Percentiles rank a stretch among this genome's conserved stretches.
These are phyloP conservation scores for Coelogynopora nodosa DNA, from an alignment of 2,888 invertebrate genomes.

Conservation along the genomic window DNA sequence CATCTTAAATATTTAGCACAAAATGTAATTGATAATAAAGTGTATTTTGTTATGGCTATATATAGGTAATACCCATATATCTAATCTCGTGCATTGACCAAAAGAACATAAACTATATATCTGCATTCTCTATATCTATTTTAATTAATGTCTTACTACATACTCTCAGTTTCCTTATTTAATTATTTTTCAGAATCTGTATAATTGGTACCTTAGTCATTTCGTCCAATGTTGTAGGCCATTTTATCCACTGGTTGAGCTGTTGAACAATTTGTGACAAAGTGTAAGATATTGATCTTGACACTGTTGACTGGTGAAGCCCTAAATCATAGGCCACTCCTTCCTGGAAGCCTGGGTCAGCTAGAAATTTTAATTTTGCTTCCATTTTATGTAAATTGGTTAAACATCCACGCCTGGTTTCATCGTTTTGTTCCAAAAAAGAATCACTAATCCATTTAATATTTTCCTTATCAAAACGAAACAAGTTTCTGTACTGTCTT, in stretches of 20 bases:
- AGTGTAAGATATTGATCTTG: background rate
- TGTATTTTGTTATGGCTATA: background rate
- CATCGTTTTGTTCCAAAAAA: background rate
- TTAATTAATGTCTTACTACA: background rate
- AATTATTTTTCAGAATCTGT: background rate
- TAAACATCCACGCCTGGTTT: background rate
- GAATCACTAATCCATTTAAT: background rate
- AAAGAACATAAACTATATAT: background rate
- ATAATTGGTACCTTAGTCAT: background rate
- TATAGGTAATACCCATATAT: background rate
- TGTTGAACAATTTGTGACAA: background rate
- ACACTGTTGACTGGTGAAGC: background rate
- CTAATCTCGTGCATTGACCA: background rate
- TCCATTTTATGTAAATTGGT: background rate
- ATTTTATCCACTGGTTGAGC: background rate
- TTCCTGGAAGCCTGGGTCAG: background rate
- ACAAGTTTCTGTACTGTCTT: background rate
- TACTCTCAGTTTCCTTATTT: background rate
- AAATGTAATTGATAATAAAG: background rate
- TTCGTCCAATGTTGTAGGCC: background rate
- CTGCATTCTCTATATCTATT: background rate
- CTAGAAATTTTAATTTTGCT: background rate
- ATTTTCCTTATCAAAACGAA: background rate
- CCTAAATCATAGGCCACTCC: background rate
- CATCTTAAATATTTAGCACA: too few species aligned